These are phyloP conservation scores for Frankliniella fusca DNA, from an alignment of 2,888 invertebrate species.

Conservation along the genomic window DNA sequence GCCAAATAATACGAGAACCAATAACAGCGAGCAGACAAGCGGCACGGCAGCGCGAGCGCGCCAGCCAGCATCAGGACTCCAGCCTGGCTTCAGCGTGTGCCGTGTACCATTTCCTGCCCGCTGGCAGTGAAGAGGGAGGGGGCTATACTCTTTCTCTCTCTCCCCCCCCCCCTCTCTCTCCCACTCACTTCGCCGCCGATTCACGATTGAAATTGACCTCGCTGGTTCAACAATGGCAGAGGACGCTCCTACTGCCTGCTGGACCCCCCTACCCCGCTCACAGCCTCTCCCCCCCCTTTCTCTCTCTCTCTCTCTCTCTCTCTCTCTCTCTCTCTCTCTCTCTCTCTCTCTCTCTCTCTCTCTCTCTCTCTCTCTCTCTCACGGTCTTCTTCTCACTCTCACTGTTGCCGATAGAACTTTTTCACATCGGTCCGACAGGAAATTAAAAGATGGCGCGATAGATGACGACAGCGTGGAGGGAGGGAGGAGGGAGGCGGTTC, in stretches of 20 bases:
- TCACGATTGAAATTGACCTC: not conserved
- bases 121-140: too few species aligned
- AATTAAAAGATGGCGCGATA: slow-evolving; percentile 23
- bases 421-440: not conserved
- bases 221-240: not conserved
- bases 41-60: too few species aligned
- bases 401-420: not conserved
- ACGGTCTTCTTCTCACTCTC: not conserved
- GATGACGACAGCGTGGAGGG: not conserved
- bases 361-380: not conserved
- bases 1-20: too few species aligned
- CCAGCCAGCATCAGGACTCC: too few species aligned
- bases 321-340: not conserved
- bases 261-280: not conserved
- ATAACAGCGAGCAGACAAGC: too few species aligned
- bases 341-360: not conserved
- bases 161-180: too few species aligned
- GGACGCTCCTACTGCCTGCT: not conserved
- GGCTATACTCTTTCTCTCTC: too few species aligned
- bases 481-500: not conserved
- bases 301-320: not conserved
- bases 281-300: not conserved
- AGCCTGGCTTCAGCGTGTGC: too few species aligned
- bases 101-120: too few species aligned
- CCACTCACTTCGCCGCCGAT: not conserved